Conservation (phyloP, 2,113 vertebrate genomes). For the Apodemus sylvaticus region DNA sequence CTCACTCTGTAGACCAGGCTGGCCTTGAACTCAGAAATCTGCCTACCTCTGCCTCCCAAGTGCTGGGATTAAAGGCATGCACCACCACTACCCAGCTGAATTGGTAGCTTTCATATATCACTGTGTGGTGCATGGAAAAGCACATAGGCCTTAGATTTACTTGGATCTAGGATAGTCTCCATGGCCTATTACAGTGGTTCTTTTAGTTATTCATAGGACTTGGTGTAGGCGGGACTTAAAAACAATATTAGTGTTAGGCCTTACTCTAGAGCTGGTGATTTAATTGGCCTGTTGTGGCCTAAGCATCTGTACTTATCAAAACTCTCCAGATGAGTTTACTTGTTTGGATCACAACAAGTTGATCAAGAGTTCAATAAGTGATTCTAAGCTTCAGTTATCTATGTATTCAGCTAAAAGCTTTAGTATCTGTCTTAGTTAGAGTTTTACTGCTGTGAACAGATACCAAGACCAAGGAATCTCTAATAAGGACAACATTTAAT, state of each 20-base stretch:
- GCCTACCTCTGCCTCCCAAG: too few relatives aligned
- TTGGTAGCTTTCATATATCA: neutral
- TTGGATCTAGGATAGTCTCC: neutral
- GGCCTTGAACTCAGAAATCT: too few relatives aligned
- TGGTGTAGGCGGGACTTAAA: neutral
- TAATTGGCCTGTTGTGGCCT: neutral
- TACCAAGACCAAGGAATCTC: too few relatives aligned
- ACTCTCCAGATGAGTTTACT: neutral
- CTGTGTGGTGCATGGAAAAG: neutral
- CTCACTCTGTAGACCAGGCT: too few relatives aligned
- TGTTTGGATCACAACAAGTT: neutral
- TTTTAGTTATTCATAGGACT: neutral
- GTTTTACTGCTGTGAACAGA: too few relatives aligned
- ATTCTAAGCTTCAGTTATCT: neutral
- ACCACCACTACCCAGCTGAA: neutral
- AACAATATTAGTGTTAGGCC: neutral
- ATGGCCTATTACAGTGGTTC: neutral
- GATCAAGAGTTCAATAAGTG: neutral
- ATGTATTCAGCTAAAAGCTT: neutral
- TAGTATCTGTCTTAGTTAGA: neutral
- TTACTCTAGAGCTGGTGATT: neutral
- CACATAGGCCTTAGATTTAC: neutral
- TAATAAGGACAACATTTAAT: too few relatives aligned
- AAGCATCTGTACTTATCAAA: neutral
- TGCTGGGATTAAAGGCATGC: too few relatives aligned